Conservation (phyloP, 2,113 vertebrate species). For the Pterocles burchelli region DNA sequence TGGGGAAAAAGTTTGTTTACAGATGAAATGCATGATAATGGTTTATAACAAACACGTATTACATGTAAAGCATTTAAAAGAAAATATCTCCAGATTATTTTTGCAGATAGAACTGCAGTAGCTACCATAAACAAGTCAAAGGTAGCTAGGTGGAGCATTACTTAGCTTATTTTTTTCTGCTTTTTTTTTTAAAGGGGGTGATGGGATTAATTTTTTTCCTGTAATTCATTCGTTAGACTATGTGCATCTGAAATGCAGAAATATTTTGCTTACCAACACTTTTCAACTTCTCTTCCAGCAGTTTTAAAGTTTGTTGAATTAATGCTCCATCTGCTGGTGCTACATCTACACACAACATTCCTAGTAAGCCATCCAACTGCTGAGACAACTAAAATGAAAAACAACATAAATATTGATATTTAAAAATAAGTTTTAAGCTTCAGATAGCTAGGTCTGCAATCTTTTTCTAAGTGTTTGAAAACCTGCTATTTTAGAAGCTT, state of each 20-base stretch:
- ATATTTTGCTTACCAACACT: slow-evolving; percentile 87
- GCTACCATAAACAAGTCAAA: not conserved
- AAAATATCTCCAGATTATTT: slow-evolving; percentile 19
- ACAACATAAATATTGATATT: not conserved
- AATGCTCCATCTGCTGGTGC: slow-evolving; percentile 94
- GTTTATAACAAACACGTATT: not conserved
- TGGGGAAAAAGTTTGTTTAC: not conserved
- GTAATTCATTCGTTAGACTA: not conserved
- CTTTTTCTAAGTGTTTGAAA: not conserved
- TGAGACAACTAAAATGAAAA: slow-evolving; percentile 89
- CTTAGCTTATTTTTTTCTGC: not conserved
- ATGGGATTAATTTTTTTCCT: not conserved
- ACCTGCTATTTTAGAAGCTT: not conserved
- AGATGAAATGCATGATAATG: slow-evolving; percentile 8
- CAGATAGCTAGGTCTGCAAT: not conserved
- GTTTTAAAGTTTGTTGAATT: slow-evolving; percentile 96
- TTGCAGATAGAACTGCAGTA: not conserved
- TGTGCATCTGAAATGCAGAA: slow-evolving; percentile 11
- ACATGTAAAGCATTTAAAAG: slow-evolving; percentile 7
- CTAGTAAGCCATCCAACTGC: slow-evolving; percentile 93
- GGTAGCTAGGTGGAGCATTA: not conserved
- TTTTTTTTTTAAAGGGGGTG: not conserved
- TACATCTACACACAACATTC: slow-evolving; percentile 98
- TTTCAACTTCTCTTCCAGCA: slow-evolving; percentile 98
- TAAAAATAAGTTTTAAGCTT: not conserved